Conservation (phyloP, 2,888 invertebrate species). For the Netelia fuscicornis region DNA sequence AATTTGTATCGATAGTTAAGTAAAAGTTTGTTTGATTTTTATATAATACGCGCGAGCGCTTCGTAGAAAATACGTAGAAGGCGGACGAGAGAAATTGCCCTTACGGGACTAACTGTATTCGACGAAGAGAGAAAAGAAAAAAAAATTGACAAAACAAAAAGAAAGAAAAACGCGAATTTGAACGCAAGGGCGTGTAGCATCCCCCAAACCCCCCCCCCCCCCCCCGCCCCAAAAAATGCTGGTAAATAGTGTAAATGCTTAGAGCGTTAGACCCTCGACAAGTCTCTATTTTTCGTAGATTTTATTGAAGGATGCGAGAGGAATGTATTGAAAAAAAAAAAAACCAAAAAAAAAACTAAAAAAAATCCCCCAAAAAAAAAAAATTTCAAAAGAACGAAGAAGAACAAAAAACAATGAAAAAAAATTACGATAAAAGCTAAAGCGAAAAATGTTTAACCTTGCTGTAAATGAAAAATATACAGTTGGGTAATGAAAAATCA, state of each 20-base stretch:
- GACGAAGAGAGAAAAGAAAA: not conserved
- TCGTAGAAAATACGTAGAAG: conserved; percentile 39
- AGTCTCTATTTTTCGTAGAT: conserved; percentile 68
- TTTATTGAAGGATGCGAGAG: conserved; percentile 60
- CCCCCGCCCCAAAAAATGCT: not conserved
- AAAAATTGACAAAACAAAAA: conserved; percentile 18
- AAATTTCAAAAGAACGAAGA: conserved; percentile 20
- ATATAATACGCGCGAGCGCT: conserved; percentile 52
- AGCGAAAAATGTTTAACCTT: conserved; percentile 56
- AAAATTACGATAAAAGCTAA: conserved; percentile 15
- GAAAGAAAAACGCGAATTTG: conserved; percentile 35
- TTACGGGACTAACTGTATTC: not conserved
- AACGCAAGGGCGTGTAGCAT: conserved; percentile 20
- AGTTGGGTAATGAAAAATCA: conserved; percentile 77
- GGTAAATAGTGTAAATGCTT: conserved; percentile 47
- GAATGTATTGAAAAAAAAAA: conserved; percentile 8
- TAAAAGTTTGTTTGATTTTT: conserved; percentile 59
- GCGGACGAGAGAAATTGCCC: conserved; percentile 18
- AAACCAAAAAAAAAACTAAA: conserved; percentile 33
- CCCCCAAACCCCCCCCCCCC: not conserved
- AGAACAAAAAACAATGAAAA: conserved; percentile 3
- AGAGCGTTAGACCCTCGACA: conserved; percentile 60
- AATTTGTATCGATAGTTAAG: conserved; percentile 58
- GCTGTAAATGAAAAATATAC: conserved; percentile 47
- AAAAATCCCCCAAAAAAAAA: conserved; percentile 15